Evolutionary conservation across 2,113 vertebrate species (phyloP), one percentile per base, ranked within the genome.

Genomic region (Arenaria interpres): DNA sequence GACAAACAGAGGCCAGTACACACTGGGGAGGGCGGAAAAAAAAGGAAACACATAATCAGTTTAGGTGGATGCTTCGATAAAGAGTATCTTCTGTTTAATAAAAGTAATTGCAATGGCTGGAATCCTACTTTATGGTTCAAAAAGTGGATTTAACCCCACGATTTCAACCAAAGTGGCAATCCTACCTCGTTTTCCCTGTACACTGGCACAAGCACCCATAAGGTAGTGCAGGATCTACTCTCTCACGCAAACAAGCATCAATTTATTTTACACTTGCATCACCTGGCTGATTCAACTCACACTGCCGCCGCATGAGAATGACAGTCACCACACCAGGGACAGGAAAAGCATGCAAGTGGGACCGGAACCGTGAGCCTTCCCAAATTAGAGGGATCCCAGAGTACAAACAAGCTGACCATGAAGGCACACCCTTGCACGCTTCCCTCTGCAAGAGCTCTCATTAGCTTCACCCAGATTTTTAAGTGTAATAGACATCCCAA

Each of bases 1-100:
- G 86, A 99, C 99, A 93, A 99, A 99, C 64, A 99, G 90, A 7
- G 99, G 99, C 99, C 99, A 99, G 96, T 99, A 99, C 5, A 98
- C 97, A 5, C 99, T 99, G 97, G n/a, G 33, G 10, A 82, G 14
- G n/a, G 46, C 32, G 51, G 7, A 2, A n/a, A 78, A 54, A 35
- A n/a, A 78, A 54, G n/a, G 15, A 85, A 93, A 95, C 0, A 28
- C 1, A 45, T 10, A 2, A 56, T 76, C 39, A 62, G 73, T 39
- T 87, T 27, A 37, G 51, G 8, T 1, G 8, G 10, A 4, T 4
- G 7, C 2, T 66, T 45, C 37, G 0, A 6, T 2, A 27, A 53
- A 46, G 79, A 7, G 7, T 7, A 33, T 32, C 14, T 88, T 43
- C 19, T 68, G 16, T 7, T 73, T 5, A 25, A 17, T 5, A 72